Conservation (phyloP, 2,113 vertebrate genomes). For the Erythrolamprus reginae region DNA sequence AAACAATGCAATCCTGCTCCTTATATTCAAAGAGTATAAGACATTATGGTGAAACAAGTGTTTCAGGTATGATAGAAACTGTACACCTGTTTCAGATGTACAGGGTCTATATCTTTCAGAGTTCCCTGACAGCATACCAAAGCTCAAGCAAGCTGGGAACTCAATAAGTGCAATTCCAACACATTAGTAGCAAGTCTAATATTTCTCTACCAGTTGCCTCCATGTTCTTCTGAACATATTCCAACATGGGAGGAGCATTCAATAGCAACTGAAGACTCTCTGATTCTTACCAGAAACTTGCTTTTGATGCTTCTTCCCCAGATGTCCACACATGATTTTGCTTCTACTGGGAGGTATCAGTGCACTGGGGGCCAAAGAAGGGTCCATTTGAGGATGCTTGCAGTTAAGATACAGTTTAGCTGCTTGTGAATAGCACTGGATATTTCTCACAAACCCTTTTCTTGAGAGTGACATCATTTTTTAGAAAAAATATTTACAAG, state of each 20-base stretch:
- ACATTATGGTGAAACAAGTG: background rate
- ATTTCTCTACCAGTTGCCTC: background rate
- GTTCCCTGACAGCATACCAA: background rate
- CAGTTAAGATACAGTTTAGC: background rate
- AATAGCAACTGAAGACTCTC: background rate
- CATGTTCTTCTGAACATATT: background rate
- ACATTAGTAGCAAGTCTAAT: background rate
- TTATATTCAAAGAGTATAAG: background rate
- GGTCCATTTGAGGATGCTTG: background rate
- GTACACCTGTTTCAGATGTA: background rate
- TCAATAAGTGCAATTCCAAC: background rate
- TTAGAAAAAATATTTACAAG: background rate
- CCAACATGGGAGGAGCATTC: background rate
- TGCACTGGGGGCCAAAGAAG: background rate
- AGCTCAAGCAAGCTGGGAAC: background rate
- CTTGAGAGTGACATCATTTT: background rate
- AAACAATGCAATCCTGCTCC: background rate
- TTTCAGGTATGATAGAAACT: background rate
- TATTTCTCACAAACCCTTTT: background rate
- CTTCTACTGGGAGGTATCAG: background rate
- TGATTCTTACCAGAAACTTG: background rate
- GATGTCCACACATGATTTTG: background rate
- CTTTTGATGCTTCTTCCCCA: background rate
- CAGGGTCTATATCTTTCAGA: background rate
- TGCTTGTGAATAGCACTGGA: background rate